Evolutionary conservation across 2,113 vertebrate species (phyloP), one percentile per base, ranked within the genome.

Genomic region (Nymphicus hollandicus): DNA sequence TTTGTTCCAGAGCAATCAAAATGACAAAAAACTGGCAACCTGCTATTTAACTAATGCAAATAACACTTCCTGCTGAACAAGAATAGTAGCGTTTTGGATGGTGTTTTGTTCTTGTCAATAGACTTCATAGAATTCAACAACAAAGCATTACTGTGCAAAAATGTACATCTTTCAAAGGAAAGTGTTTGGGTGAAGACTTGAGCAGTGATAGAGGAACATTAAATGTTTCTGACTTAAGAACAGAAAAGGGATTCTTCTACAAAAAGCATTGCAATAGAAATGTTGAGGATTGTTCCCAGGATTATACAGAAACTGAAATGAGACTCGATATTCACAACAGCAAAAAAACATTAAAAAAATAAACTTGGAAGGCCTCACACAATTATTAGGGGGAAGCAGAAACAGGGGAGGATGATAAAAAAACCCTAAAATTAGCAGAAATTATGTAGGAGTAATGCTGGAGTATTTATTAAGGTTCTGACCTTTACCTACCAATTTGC

Each of bases 81-180:
- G 92, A 95, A 96, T 43, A 92, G 95, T 29, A 86, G 82, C 52
- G 4, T 86, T 97, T 94, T 93, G 93, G 95, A 92, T 76, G 86
- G 88, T 13, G 86, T 91, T 96, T 96, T 95, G 82, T 96, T 96
- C 95, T 83, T 44, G 39, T 96, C 95, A 95, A 96, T 90, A 50
- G 93, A 92, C 86, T 96, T 91, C 92, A 96, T 18, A 97, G 93
- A 97, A 95, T 70, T 55, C 55, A 46, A 35, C 72, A 95, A 97
- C 95, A 96, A 96, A 97, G 95, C 85, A 92, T 91, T 64, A 88
- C 95, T 97, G 92, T 97, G 90, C 76, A 81, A 52, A 93, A 94
- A 90, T 43, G 90, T 71, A 25, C 90, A 88, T 96, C 90, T 94
- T 72, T 83, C 80, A 88, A 90, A 88, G 88, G 69, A 43, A 94